These are phyloP conservation scores for Choristoneura fumiferana DNA, from an alignment of 1,140 invertebrate genomes.

Conservation along the genomic window DNA sequence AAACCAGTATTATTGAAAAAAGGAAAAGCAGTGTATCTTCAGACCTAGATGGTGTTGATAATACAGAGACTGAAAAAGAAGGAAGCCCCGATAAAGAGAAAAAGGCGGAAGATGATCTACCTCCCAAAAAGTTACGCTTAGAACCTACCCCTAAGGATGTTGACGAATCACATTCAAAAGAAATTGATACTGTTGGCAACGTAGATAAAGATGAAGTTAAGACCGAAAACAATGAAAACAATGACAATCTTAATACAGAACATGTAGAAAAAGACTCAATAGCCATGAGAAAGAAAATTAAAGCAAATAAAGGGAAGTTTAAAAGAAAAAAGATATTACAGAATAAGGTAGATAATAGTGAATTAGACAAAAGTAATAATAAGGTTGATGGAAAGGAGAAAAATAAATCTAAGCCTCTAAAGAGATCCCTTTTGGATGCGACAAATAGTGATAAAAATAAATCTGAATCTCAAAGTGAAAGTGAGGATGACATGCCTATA, in stretches of 20 bases:
- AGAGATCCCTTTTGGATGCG: slow-evolving; percentile 57
- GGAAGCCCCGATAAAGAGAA: slow-evolving; percentile 49
- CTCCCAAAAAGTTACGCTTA: slow-evolving; percentile 66
- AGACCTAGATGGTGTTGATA: slow-evolving; percentile 51
- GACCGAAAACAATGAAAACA: slow-evolving; percentile 34
- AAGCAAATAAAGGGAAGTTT: slow-evolving; percentile 64
- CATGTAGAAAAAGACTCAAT: slow-evolving; percentile 41
- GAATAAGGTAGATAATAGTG: slow-evolving; percentile 42
- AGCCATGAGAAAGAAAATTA: slow-evolving; percentile 64
- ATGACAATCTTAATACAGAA: slow-evolving; percentile 38
- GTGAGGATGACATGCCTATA: slow-evolving; percentile 63
- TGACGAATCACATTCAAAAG: slow-evolving; percentile 58
- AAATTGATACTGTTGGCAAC: slow-evolving; percentile 46
- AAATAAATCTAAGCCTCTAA: slow-evolving; percentile 70
- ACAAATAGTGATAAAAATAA: slow-evolving; percentile 64
- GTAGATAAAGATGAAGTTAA: slow-evolving; percentile 37
- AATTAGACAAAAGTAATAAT: slow-evolving; percentile 40
- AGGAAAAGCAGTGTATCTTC: slow-evolving; percentile 70
- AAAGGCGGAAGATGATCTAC: slow-evolving; percentile 58
- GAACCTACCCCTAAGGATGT: slow-evolving; percentile 54
- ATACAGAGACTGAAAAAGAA: slow-evolving; percentile 53
- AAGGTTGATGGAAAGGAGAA: slow-evolving; percentile 35
- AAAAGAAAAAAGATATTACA: slow-evolving; percentile 52
- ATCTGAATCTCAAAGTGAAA: slow-evolving; percentile 74
- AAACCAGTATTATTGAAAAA: slow-evolving; percentile 70